Evolutionary conservation across 2,113 vertebrate genomes (phyloP).

Genomic region (Dromiciops gliroides): DNA sequence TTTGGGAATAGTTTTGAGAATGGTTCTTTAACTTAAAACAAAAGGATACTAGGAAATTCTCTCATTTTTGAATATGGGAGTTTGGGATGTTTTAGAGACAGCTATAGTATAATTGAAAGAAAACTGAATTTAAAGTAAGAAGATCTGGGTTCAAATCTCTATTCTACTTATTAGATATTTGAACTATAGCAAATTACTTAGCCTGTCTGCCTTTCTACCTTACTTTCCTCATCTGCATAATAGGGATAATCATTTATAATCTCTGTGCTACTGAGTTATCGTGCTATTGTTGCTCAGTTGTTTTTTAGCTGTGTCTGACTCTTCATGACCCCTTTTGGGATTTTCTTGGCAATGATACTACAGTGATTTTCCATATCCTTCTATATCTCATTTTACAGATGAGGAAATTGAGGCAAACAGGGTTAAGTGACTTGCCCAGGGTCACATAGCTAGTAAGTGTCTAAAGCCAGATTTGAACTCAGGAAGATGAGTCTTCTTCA

Average conservation of each 20-base stretch:
- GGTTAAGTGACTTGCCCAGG: not conserved
- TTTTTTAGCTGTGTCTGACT: not conserved
- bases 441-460: not conserved
- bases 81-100: not conserved
- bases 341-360: not conserved
- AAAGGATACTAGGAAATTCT: not conserved
- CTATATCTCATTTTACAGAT: not conserved
- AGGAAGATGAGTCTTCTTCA: not conserved
- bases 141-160: not conserved
- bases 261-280: not conserved
- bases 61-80: not conserved
- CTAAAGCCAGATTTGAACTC: not conserved
- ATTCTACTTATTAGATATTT: not conserved
- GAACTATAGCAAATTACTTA: not conserved
- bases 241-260: not conserved
- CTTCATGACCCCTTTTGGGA: not conserved
- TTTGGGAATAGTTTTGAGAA: not conserved
- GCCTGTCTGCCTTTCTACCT: not conserved
- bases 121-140: not conserved
- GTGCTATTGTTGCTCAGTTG: not conserved
- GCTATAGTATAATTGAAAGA: not conserved
- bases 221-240: constrained; percentile 3
- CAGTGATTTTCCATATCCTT: not conserved
- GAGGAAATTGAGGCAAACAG: not conserved
- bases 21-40: not conserved